A percentile compares a stretch with the other conserved stretches of the same genome.
phyloP scores from a whole-genome alignment of 2,797 vertebrate species.

The Rhynchotus rufescens region DNA sequence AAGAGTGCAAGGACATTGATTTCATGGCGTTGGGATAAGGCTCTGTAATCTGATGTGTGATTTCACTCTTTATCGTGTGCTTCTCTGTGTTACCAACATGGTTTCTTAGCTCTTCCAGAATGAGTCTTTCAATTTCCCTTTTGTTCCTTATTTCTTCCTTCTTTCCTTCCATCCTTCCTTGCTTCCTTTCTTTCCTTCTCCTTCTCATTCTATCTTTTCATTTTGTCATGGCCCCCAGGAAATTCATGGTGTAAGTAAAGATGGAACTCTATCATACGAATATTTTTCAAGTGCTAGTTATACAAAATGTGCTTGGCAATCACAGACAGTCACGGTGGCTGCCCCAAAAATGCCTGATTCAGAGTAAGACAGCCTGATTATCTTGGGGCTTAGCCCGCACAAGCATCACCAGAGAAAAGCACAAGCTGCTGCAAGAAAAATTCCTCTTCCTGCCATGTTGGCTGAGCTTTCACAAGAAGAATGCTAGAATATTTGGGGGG shows the following conservation, averaged over 20 bases:
- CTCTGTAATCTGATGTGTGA: background rate
- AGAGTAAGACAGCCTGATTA: conserved; percentile 26
- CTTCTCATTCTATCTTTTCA: background rate
- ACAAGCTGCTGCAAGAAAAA: background rate
- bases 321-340: conserved; percentile 22
- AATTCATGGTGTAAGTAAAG: conserved; percentile 6
- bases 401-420: conserved; percentile 31
- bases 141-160: background rate
- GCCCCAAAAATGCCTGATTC: conserved; percentile 50
- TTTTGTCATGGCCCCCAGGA: background rate
- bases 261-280: background rate
- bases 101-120: background rate
- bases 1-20: background rate
- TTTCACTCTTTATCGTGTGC: background rate
- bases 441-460: background rate
- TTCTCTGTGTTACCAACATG: background rate
- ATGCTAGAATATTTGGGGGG: background rate
- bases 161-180: background rate
- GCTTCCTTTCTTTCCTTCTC: background rate
- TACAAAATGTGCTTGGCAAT: conserved; percentile 18
- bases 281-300: background rate
- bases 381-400: background rate
- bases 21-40: background rate
- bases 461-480: conserved; percentile 12
- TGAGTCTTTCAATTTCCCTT: background rate